Evolutionary conservation across 2,797 vertebrate genomes (phyloP), one percentile per base, ranked within the genome.

Genomic region (Sebastiscus albofasciatus): DNA sequence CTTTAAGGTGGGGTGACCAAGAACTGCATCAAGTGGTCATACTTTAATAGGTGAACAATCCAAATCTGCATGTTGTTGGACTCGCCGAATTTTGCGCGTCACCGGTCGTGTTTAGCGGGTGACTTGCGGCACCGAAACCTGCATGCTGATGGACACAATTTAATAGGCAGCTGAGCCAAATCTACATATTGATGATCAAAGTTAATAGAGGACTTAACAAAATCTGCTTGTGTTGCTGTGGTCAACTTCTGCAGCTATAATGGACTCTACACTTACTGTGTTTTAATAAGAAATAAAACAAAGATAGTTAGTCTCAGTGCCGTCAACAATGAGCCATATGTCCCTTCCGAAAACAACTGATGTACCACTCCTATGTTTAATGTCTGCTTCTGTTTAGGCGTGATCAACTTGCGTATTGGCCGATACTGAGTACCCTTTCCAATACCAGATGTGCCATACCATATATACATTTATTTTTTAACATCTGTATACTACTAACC

Each of bases 11-110:
- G 39, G 55, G 18, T 10, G 52, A 62, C 46, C 26, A 29, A 67
- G 52, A 73, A 22, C 54, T 31, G 71, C 82, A 71, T 71, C 46
- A 72, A 82, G 79, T 79, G 76, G 74, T 82, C 77, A 69, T 52
- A 62, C 74, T 79, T 65, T 89, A 78, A 80, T 36, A 67, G 52
- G 52, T 36, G 66, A 80, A 75, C 52, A 59, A 65, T 26, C 24
- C 2, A 42, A 75, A 67, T 79, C 55, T 79, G 61, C 76, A 72
- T 72, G 71, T 70, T 54, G 58, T 64, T 33, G 9, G 42, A 56
- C 29, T 69, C 4, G 2, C 3, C 11, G 4, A 11, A 65, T 56
- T 84, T 56, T 52, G 36, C 64, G 65, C 18, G 34, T 56, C 26
- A 73, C 39, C 22, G 24, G 33, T 67, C 49, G 5, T 18, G 24